Evolutionary conservation across 2,797 vertebrate species (phyloP).

Genomic region (Muscicapa comitata): DNA sequence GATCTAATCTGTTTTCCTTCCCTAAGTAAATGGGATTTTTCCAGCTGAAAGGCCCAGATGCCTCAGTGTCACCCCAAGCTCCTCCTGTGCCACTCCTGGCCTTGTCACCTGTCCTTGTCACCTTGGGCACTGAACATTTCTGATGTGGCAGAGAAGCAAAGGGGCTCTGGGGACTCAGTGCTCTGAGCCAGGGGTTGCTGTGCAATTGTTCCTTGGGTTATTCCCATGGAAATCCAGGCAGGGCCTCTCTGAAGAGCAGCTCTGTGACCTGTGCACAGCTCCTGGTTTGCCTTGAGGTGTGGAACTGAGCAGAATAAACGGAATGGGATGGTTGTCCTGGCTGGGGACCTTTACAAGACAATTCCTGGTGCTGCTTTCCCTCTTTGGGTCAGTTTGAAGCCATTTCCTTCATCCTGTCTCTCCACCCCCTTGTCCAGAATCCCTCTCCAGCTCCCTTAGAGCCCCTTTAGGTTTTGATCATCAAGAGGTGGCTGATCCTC

Average conservation of each 20-base stretch:
- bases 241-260: background rate
- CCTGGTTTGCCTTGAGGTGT: background rate
- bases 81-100: background rate
- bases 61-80: background rate
- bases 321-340: background rate
- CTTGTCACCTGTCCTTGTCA: background rate
- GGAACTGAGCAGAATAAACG: conserved; percentile 20
- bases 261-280: background rate
- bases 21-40: background rate
- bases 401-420: background rate
- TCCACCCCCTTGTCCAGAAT: background rate
- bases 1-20: background rate
- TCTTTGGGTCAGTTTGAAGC: background rate
- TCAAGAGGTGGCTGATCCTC: background rate
- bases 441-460: background rate
- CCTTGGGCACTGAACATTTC: background rate
- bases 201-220: background rate
- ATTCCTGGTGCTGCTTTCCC: background rate
- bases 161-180: background rate
- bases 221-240: background rate
- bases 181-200: background rate
- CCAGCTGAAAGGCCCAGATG: background rate
- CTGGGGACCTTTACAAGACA: background rate
- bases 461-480: background rate
- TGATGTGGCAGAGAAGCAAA: background rate